Evolutionary conservation across 2,888 invertebrate species (phyloP).

Genomic region (Platycnemis pennipes): DNA sequence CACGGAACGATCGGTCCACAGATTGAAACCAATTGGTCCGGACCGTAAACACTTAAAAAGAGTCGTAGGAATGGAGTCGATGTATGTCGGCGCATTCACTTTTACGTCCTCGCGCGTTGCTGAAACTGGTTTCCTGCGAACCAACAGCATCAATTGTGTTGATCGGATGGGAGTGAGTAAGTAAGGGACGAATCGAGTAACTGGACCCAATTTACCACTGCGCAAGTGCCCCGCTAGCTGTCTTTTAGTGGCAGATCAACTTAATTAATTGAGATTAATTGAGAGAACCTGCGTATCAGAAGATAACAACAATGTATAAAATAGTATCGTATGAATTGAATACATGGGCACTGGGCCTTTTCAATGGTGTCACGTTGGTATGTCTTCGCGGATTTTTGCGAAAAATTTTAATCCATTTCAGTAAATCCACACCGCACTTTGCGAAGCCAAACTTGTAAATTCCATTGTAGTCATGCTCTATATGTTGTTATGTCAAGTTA

Average conservation of each 20-base stretch:
- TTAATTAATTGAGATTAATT: background rate
- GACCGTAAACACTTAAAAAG: background rate
- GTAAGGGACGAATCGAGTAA: background rate
- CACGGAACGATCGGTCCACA: slow-evolving; percentile 20
- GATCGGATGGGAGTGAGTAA: background rate
- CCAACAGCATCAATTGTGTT: background rate
- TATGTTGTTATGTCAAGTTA: too few relatives aligned
- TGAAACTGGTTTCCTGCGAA: background rate
- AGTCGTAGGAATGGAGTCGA: background rate
- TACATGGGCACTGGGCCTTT: background rate
- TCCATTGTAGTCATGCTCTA: too few relatives aligned
- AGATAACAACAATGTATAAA: too few relatives aligned
- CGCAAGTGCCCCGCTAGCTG: background rate
- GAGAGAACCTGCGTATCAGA: background rate
- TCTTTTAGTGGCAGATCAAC: background rate
- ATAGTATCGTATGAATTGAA: background rate
- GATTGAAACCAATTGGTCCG: slow-evolving; percentile 44
- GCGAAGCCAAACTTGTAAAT: too few relatives aligned
- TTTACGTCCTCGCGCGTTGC: background rate
- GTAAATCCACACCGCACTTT: too few relatives aligned
- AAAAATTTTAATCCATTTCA: too few relatives aligned
- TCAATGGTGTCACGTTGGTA: background rate
- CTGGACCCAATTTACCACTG: background rate
- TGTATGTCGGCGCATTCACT: background rate
- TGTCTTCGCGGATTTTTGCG: too few relatives aligned